Evolutionary conservation across 2,113 vertebrate species (phyloP).

Genomic region (Mixornis gularis): DNA sequence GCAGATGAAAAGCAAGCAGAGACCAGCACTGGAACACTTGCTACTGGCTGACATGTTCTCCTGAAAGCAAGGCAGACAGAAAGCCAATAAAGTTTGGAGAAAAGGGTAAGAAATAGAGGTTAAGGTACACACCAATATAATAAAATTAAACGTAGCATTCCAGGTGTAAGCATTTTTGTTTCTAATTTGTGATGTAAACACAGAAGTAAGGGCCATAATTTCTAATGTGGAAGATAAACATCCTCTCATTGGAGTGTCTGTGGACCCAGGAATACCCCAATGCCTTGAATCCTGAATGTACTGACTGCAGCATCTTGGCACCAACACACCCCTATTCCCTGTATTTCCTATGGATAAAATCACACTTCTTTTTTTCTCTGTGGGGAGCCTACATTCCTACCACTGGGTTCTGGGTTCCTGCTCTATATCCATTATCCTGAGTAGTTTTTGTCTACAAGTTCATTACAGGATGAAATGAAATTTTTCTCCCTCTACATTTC

Average conservation of each 20-base stretch:
- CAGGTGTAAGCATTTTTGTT: not conserved
- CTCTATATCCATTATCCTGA: not conserved
- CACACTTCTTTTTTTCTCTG: not conserved
- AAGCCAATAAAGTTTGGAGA: not conserved
- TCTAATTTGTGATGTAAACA: not conserved
- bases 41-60: not conserved
- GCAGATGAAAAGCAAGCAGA: not conserved
- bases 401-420: not conserved
- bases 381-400: not conserved
- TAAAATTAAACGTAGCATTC: not conserved
- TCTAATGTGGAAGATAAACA: not conserved
- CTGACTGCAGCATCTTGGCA: not conserved
- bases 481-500: not conserved
- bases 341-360: not conserved
- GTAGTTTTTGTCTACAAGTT: not conserved
- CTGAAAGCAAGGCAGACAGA: not conserved
- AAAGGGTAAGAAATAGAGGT: not conserved
- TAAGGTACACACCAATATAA: not conserved
- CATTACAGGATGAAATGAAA: not conserved
- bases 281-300: not conserved
- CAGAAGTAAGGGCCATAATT: not conserved
- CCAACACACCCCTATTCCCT: not conserved
- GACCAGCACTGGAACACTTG: not conserved
- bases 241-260: not conserved
- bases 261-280: fast-evolving